phyloP scores from a whole-genome alignment of 2,797 vertebrate species.

The Hypotaenidia philippensis region DNA sequence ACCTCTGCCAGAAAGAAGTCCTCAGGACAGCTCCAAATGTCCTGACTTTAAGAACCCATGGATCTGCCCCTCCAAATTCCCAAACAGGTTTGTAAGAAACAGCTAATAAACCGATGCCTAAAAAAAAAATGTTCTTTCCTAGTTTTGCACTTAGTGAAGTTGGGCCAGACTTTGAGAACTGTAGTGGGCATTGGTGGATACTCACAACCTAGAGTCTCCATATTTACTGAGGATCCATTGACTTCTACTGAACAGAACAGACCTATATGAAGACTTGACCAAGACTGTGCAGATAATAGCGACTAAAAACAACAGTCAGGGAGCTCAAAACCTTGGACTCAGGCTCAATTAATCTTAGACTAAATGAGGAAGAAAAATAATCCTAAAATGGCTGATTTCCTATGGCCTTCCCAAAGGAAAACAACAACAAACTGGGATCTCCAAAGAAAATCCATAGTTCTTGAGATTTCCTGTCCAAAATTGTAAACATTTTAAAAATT shows the following conservation, averaged over 20 bases:
- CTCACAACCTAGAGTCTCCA: neutral
- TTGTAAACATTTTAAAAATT: neutral
- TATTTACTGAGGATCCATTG: neutral
- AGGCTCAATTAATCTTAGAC: neutral
- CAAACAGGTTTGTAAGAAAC: conserved; percentile 9
- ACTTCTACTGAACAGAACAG: conserved; percentile 3
- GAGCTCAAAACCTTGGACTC: neutral
- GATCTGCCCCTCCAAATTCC: neutral
- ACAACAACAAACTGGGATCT: neutral
- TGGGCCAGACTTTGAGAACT: neutral
- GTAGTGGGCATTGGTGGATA: neutral
- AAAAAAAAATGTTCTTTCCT: neutral
- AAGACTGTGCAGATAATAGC: neutral
- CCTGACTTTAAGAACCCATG: neutral
- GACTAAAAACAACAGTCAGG: conserved; percentile 12
- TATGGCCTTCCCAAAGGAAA: neutral
- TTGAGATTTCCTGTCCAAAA: neutral
- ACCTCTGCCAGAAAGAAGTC: neutral
- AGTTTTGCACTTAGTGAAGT: conserved; percentile 6
- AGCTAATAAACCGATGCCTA: neutral
- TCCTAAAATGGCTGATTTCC: neutral
- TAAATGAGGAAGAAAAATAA: neutral
- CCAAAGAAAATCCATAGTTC: neutral
- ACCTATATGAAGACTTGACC: neutral
- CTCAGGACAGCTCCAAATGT: neutral